A percentile compares a stretch with the other conserved stretches of the same genome.
Conservation (phyloP, 92 coral and sea anemone species). For the Metridium senile region DNA sequence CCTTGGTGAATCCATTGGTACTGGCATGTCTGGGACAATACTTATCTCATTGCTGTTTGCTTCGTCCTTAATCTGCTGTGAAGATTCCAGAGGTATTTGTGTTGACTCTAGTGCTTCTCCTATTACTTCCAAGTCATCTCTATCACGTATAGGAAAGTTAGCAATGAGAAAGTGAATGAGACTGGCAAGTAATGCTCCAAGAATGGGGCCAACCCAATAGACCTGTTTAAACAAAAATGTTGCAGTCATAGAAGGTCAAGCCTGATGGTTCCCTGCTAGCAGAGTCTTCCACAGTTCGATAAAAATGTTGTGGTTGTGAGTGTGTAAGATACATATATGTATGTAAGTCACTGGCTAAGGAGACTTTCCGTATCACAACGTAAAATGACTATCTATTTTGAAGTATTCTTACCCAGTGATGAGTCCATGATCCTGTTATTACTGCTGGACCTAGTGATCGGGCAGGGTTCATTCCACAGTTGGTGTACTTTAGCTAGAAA, state of each 20-base stretch:
- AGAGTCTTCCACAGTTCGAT: too few species aligned
- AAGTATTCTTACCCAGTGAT: constrained; percentile 71
- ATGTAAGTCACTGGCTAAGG: too few species aligned
- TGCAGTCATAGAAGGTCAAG: not conserved
- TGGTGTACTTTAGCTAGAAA: constrained; percentile 45
- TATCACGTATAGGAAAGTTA: constrained; percentile 16
- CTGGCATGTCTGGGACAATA: not conserved
- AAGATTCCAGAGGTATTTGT: not conserved
- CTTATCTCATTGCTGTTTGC: not conserved
- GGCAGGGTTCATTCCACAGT: constrained; percentile 71
- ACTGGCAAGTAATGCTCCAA: constrained; percentile 52
- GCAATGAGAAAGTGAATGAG: not conserved
- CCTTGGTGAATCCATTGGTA: constrained; percentile 25
- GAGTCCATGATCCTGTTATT: constrained; percentile 21
- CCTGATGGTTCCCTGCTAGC: too few species aligned
- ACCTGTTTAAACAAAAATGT: constrained; percentile 30
- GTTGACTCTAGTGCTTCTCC: constrained; percentile 27
- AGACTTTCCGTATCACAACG: too few species aligned
- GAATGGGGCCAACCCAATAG: constrained; percentile 60
- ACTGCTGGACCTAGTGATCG: constrained; percentile 62
- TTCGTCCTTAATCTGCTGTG: not conserved
- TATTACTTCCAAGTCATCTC: not conserved
- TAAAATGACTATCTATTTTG: too few species aligned
- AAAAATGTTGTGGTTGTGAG: too few species aligned
- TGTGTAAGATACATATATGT: too few species aligned